These are phyloP conservation scores for Rostratula benghalensis DNA, from an alignment of 2,113 vertebrate species.

Conservation along the genomic window DNA sequence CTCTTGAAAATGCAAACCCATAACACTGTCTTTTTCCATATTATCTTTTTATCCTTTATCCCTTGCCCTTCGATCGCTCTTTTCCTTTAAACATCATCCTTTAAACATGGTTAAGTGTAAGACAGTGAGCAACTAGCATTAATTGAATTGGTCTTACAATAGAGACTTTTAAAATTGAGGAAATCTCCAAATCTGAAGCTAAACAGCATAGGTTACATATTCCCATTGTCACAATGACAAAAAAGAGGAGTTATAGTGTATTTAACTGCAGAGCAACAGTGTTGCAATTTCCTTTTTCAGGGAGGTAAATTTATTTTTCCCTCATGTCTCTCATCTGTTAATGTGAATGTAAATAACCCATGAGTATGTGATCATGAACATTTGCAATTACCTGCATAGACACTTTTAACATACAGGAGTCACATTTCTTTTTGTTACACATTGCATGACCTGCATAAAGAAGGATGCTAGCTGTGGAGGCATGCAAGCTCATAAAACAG, in stretches of 20 bases:
- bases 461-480: fast-evolving
- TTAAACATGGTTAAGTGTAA: background rate
- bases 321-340: background rate
- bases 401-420: background rate
- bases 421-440: background rate
- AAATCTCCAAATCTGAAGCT: background rate
- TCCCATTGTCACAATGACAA: background rate
- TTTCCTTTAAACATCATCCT: background rate
- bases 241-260: background rate
- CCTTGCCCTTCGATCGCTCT: background rate
- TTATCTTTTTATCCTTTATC: background rate
- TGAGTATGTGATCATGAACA: background rate
- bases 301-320: background rate
- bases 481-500: background rate
- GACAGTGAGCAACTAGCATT: fast-evolving
- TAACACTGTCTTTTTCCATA: background rate
- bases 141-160: background rate
- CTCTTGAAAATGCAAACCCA: background rate
- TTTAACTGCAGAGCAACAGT: background rate
- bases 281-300: background rate
- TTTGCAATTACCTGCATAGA: background rate
- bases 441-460: background rate
- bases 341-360: background rate
- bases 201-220: background rate
- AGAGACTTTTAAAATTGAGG: background rate